Evolutionary conservation across 2,888 invertebrate genomes (phyloP), one percentile per base, ranked within the genome.

Genomic region (Tetragonisca angustula): DNA sequence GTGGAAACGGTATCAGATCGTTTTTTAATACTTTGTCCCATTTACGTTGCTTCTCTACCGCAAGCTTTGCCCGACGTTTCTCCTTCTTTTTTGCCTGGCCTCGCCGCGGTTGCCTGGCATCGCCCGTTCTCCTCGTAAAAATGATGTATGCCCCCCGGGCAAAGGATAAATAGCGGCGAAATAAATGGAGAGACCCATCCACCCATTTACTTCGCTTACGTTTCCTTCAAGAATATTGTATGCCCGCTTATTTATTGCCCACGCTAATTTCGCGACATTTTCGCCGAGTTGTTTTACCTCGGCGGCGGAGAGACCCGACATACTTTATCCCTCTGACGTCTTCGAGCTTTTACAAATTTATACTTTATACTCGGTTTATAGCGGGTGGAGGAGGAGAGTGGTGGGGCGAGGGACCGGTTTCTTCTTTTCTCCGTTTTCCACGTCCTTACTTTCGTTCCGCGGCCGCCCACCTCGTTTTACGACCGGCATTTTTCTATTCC

Each of bases 161-260:
- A 88, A 89, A 90, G 87, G 86, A 88, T 91, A 87, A 90, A 91
- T 91, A 89, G 88, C 89, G 86, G 84, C 84, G 84, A 76, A 88
- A 88, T 84, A 84, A 88, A 88, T 79, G 84, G 73, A 86, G 79
- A 77, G 43, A 43, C 43, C 79, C 81, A 52, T 76, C 64, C 76
- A 71, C 80, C 43, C 75, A 59, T 88, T 76, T 84, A 79, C 87
- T 82, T 73, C 74, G 56, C 70, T 68, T 65, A n/a, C 82, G 82
- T 75, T 65, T 71, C 76, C 74, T 76, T 64, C 84, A 78, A 89
- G 89, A 84, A 87, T 84, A 84, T 88, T 71, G 78, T 80, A 76
- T 72, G 36, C 70, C 82, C 71, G 78, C 11, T 78, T 88, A 82
- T 88, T 87, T 88, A 88, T 77, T 75, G 80, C 61, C 67, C 19